A percentile compares a stretch with the other conserved stretches of the same genome.
These are phyloP conservation scores for Conus ventricosus DNA, from an alignment of 1,140 invertebrate genomes.

Conservation along the genomic window DNA sequence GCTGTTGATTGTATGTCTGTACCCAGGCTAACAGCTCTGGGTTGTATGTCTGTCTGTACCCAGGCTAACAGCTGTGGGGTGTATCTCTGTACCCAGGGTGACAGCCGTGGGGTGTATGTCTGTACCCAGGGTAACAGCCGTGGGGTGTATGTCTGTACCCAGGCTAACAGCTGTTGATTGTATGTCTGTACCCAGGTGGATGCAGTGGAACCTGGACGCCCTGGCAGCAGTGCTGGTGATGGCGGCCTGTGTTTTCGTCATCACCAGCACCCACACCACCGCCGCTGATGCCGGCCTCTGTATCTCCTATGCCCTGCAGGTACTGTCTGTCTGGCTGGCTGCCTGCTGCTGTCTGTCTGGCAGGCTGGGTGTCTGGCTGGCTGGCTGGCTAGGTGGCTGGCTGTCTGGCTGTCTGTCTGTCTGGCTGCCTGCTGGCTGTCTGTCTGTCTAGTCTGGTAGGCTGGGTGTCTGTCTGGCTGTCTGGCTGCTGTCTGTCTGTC, in stretches of 20 bases:
- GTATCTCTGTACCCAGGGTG: too few species aligned
- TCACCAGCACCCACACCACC: conserved; percentile 64
- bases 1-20: too few species aligned
- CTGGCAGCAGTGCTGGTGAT: conserved; percentile 77
- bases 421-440: too few species aligned
- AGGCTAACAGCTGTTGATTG: too few species aligned
- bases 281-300: conserved; percentile 74
- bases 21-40: too few species aligned
- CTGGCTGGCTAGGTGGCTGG: not conserved
- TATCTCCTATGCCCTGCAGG: conserved; percentile 76
- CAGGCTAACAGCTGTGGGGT: too few species aligned
- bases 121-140: too few species aligned
- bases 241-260: conserved; percentile 76
- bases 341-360: not conserved
- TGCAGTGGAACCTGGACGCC: conserved; percentile 92
- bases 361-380: too few species aligned
- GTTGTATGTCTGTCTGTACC: too few species aligned
- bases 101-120: too few species aligned
- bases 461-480: not conserved
- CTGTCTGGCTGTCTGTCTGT: not conserved
- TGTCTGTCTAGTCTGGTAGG: too few species aligned
- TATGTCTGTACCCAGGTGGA: conserved; percentile 81
- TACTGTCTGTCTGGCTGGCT: conserved; percentile 48
- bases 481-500: not conserved
- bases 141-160: too few species aligned